A percentile compares a stretch with the other conserved stretches of the same genome.
Evolutionary conservation across 2,113 vertebrate species (phyloP).

Genomic region (Phainopepla nitens): DNA sequence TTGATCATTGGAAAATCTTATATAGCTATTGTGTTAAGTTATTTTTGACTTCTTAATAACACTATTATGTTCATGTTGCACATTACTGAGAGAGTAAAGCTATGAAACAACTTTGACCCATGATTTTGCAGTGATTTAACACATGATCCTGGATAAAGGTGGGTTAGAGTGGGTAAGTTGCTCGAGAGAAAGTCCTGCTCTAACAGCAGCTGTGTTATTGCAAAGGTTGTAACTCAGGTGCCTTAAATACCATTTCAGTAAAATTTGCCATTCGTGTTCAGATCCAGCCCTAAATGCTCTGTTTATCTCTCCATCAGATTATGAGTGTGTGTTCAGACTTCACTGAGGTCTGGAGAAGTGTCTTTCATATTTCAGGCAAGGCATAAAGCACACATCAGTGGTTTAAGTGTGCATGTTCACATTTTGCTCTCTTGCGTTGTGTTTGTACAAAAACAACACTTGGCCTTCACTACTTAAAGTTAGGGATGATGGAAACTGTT

Average conservation of each 20-base stretch:
- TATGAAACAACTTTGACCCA: slow-evolving; percentile 63
- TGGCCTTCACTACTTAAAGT: not conserved
- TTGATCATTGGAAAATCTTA: slow-evolving; percentile 68
- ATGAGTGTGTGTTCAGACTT: not conserved
- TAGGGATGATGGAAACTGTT: not conserved
- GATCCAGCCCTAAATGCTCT: not conserved
- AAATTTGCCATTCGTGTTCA: not conserved
- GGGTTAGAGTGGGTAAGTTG: not conserved
- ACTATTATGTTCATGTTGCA: slow-evolving; percentile 78
- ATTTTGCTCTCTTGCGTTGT: not conserved
- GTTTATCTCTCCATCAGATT: not conserved
- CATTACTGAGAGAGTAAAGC: slow-evolving; percentile 78
- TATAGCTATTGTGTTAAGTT: slow-evolving; percentile 73
- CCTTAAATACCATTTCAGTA: not conserved
- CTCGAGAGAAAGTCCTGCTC: not conserved
- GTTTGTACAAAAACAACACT: not conserved
- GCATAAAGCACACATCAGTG: not conserved
- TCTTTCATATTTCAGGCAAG: not conserved
- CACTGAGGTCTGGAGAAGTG: not conserved
- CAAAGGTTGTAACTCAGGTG: not conserved
- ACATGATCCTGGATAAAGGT: not conserved
- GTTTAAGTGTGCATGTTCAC: not conserved
- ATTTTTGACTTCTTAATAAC: slow-evolving; percentile 75
- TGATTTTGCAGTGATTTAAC: slow-evolving; percentile 57
- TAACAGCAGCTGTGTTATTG: not conserved